Evolutionary conservation across 2,113 vertebrate species (phyloP).

Genomic region (Acanthochromis polyacanthus): DNA sequence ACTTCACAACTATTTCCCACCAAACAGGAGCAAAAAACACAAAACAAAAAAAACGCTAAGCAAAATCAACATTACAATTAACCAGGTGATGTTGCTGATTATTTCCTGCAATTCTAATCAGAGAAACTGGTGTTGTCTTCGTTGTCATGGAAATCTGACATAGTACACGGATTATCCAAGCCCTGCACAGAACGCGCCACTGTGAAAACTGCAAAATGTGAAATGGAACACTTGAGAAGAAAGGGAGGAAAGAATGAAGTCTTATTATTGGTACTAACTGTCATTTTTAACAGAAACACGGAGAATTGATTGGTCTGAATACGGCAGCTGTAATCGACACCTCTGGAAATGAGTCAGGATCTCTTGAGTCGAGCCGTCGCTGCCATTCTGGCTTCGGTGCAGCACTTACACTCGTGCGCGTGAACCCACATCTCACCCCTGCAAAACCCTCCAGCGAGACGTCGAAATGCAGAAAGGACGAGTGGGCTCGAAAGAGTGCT

Average conservation of each 20-base stretch:
- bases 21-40: too few species aligned
- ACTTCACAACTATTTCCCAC: too few species aligned
- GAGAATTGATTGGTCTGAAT: background rate
- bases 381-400: slow-evolving; percentile 6
- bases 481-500: slow-evolving; percentile 35
- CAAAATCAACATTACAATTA: background rate
- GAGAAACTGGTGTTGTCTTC: slow-evolving; percentile 12
- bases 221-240: background rate
- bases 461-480: slow-evolving; percentile 23
- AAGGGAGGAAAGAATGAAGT: background rate
- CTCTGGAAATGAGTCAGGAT: slow-evolving; percentile 14
- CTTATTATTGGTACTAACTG: background rate
- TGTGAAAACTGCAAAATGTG: slow-evolving; percentile 14
- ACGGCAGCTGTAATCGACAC: slow-evolving; percentile 12
- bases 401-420: slow-evolving; percentile 28
- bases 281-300: background rate
- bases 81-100: background rate
- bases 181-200: slow-evolving; percentile 11
- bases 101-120: slow-evolving; percentile 21
- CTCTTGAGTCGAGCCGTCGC: slow-evolving; percentile 21
- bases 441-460: slow-evolving; percentile 32
- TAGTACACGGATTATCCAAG: background rate
- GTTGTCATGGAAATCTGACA: slow-evolving; percentile 45
- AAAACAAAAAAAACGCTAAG: too few species aligned
- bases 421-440: slow-evolving; percentile 28